Conservation (phyloP, 2,888 invertebrate genomes). For the Heliconius charithonia region DNA sequence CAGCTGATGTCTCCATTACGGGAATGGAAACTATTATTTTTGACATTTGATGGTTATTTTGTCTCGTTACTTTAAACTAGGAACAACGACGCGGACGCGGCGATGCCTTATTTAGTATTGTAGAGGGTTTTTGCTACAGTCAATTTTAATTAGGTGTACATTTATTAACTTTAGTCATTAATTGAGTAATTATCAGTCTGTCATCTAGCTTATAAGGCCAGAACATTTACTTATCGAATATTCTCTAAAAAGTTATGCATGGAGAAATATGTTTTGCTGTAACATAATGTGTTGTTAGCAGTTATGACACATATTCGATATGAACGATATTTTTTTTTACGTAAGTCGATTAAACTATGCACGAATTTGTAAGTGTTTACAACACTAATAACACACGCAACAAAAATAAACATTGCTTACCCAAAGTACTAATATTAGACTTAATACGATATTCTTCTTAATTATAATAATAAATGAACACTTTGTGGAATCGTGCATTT, state of each 20-base stretch:
- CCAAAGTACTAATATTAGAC: slow-evolving; percentile 55
- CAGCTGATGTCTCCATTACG: slow-evolving; percentile 59
- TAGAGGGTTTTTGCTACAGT: slow-evolving; percentile 28
- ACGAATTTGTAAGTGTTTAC: too few relatives aligned
- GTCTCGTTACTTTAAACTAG: slow-evolving; percentile 40
- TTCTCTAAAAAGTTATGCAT: neutral
- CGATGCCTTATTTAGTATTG: slow-evolving; percentile 33
- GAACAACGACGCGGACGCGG: slow-evolving; percentile 30
- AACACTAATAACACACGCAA: too few relatives aligned
- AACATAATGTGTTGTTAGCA: neutral
- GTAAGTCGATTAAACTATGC: too few relatives aligned
- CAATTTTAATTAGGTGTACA: slow-evolving; percentile 36
- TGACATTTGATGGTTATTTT: slow-evolving; percentile 52
- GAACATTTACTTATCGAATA: neutral
- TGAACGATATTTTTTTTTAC: neutral
- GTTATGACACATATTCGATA: neutral
- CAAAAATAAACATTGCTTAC: slow-evolving; percentile 28
- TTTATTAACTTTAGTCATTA: slow-evolving; percentile 29
- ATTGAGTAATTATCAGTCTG: slow-evolving; percentile 31
- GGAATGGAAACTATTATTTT: slow-evolving; percentile 65
- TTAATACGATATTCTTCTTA: slow-evolving; percentile 72
- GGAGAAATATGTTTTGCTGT: neutral
- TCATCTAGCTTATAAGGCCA: slow-evolving; percentile 10
- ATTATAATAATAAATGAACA: slow-evolving; percentile 74
- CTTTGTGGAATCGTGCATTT: slow-evolving; percentile 71